A percentile compares a stretch with the other conserved stretches of the same genome.
phyloP scores from a whole-genome alignment of 2,113 vertebrate species.

The Cnemophilus loriae region DNA sequence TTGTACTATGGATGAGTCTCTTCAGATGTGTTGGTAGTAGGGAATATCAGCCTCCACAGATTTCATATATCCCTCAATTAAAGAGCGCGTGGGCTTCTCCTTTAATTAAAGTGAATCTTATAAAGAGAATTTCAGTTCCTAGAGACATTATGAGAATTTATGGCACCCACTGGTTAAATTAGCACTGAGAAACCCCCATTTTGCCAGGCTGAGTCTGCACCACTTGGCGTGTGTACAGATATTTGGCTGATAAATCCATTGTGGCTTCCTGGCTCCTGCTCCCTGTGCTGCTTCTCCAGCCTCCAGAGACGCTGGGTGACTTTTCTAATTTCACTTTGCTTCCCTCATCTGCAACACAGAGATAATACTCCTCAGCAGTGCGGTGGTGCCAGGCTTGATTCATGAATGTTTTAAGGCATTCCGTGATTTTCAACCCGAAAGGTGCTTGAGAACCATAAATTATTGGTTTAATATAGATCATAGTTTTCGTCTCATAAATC shows the following conservation, averaged over 20 bases:
- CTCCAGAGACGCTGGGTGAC: not conserved
- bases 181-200: not conserved
- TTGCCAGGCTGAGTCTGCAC: not conserved
- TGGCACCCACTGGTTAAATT: not conserved
- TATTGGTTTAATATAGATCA: slow-evolving; percentile 52
- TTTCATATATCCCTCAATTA: not conserved
- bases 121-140: not conserved
- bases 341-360: not conserved
- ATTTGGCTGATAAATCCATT: not conserved
- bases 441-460: slow-evolving; percentile 41
- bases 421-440: slow-evolving; percentile 9
- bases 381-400: not conserved
- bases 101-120: slow-evolving; percentile 2
- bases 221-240: accelerated
- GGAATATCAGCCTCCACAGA: not conserved
- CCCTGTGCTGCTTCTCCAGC: not conserved
- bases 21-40: not conserved
- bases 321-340: not conserved
- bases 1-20: not conserved
- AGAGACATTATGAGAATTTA: not conserved
- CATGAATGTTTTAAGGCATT: slow-evolving; percentile 33
- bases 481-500: slow-evolving; percentile 47
- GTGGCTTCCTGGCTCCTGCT: not conserved
- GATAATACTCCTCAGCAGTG: not conserved
- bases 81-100: not conserved